phyloP scores from a whole-genome alignment of 2,888 invertebrate species.

The Lepas anatifera region DNA sequence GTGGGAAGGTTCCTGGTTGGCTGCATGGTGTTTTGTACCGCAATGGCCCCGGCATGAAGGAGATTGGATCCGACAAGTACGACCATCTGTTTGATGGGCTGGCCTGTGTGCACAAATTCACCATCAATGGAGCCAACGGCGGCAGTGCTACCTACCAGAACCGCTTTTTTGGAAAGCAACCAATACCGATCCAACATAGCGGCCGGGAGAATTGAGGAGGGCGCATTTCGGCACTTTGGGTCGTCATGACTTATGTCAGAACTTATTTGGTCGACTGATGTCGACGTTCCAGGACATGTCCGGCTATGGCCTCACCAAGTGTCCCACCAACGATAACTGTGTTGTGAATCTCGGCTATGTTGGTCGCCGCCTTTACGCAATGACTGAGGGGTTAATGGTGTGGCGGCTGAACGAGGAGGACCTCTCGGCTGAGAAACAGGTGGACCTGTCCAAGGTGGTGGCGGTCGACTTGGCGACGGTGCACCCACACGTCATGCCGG shows the following conservation, averaged over 20 bases:
- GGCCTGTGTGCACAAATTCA: conserved; percentile 19
- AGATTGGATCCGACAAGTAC: conserved; percentile 16
- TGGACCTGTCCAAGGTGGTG: conserved; percentile 18
- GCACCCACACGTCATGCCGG: conserved; percentile 67
- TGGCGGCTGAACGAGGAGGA: conserved; percentile 36
- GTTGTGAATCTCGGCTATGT: conserved; percentile 36
- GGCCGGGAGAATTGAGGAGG: conserved; percentile 31
- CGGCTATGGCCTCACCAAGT: background rate
- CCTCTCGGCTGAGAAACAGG: conserved; percentile 32
- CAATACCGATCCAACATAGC: conserved; percentile 31
- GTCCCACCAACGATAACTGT: conserved; percentile 41
- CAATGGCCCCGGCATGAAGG: conserved; percentile 17
- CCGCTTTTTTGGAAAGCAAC: conserved; percentile 30
- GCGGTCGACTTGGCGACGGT: conserved; percentile 43
- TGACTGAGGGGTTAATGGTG: conserved; percentile 37
- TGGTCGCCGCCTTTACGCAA: conserved; percentile 37
- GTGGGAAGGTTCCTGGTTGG: conserved; percentile 18
- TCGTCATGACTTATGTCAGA: conserved; percentile 35
- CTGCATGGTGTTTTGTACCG: conserved; percentile 17
- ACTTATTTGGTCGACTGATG: conserved; percentile 31
- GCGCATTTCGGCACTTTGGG: conserved; percentile 32
- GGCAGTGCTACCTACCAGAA: conserved; percentile 18
- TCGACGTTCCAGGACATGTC: conserved; percentile 16
- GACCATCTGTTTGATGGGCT: conserved; percentile 20
- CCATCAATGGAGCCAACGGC: conserved; percentile 14